Conservation (phyloP, 2,797 vertebrate genomes). For the Orientallactaga sibirica region DNA sequence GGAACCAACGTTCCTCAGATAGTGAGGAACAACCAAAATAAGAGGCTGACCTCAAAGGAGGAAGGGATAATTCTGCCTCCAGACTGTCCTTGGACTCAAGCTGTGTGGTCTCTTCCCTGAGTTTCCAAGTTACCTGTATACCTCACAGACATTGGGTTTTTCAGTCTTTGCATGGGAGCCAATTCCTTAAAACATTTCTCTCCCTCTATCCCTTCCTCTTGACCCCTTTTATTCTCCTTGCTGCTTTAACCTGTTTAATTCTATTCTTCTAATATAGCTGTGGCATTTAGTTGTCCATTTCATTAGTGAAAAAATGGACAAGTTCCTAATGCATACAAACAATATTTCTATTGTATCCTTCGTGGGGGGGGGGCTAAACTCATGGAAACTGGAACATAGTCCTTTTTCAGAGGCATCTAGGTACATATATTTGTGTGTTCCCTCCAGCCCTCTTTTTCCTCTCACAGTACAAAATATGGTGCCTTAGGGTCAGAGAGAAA, state of each 20-base stretch:
- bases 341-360: background rate
- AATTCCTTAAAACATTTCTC: background rate
- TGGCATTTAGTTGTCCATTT: conserved; percentile 8
- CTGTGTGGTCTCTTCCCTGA: background rate
- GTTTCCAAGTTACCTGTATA: background rate
- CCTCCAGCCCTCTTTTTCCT: background rate
- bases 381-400: background rate
- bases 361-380: background rate
- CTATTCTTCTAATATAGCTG: background rate
- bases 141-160: background rate
- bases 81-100: background rate
- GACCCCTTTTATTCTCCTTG: background rate
- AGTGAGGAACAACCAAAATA: background rate
- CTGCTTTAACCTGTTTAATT: conserved; percentile 14
- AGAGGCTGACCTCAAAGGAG: background rate
- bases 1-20: background rate
- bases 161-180: background rate
- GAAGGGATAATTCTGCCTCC: background rate
- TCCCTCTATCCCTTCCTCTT: background rate
- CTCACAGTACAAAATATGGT: background rate
- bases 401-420: background rate
- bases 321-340: background rate
- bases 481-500: background rate
- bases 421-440: background rate
- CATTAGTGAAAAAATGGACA: background rate